Conservation (phyloP, 1,140 invertebrate genomes). For the Drosophila truncata region DNA sequence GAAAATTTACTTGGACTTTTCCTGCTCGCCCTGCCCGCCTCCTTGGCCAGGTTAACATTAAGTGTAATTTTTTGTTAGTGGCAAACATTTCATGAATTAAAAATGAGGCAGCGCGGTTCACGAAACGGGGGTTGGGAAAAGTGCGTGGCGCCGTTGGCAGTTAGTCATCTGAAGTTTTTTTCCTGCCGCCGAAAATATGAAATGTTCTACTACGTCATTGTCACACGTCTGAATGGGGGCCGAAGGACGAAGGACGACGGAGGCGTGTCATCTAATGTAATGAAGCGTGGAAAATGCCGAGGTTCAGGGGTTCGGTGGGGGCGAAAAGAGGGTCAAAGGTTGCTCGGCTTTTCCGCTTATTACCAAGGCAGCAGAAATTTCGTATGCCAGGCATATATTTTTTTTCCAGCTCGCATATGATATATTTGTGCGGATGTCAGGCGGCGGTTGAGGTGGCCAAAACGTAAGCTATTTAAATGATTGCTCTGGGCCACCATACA, state of each 20-base stretch:
- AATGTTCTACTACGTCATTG: slow-evolving; percentile 65
- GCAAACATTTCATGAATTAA: slow-evolving; percentile 68
- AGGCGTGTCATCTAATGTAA: slow-evolving; percentile 67
- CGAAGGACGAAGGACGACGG: slow-evolving; percentile 15
- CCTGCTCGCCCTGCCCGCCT: neutral
- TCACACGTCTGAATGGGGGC: slow-evolving; percentile 44
- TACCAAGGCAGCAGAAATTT: slow-evolving; percentile 35
- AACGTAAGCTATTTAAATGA: slow-evolving; percentile 60
- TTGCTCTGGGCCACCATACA: slow-evolving; percentile 21
- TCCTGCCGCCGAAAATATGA: slow-evolving; percentile 52
- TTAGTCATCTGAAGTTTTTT: slow-evolving; percentile 60
- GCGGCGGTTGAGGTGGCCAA: slow-evolving; percentile 36
- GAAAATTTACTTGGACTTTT: slow-evolving; percentile 39
- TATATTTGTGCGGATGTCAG: slow-evolving; percentile 42
- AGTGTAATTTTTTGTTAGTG: slow-evolving; percentile 69
- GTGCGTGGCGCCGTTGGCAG: slow-evolving; percentile 56
- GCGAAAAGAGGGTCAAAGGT: slow-evolving; percentile 35
- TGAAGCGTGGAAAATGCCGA: slow-evolving; percentile 44
- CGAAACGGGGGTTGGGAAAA: slow-evolving; percentile 20
- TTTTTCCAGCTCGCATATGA: slow-evolving; percentile 26
- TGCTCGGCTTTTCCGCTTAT: slow-evolving; percentile 38
- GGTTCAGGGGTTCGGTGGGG: neutral
- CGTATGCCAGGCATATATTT: slow-evolving; percentile 38
- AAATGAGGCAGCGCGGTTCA: slow-evolving; percentile 28
- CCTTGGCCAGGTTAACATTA: slow-evolving; percentile 46